Evolutionary conservation across 2,888 invertebrate species (phyloP), one percentile per base, ranked within the genome.

Genomic region (Standfussiana lucernea): DNA sequence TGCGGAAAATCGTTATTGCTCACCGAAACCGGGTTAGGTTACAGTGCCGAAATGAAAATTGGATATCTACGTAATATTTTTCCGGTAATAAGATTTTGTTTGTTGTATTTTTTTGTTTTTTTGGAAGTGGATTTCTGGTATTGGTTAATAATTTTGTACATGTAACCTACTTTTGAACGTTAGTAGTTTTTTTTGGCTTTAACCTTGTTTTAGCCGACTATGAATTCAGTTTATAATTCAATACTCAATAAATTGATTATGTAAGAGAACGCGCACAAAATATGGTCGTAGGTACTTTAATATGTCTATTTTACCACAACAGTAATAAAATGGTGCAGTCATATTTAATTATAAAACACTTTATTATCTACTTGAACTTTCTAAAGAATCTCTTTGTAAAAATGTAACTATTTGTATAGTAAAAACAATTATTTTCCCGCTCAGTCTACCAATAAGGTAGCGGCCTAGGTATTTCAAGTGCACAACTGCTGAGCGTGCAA

Each of bases 1-100:
- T 92, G 92, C 90, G 92, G 93, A 90, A 93, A 93, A 94, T 92
- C 92, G 93, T 93, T 94, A 93, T 92, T 91, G 91, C 93, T 92
- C 90, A 90, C 90, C 86, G 83, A 79, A 76, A 86, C 75, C 71
- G 88, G 79, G 77, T 73, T 45, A 7, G 86, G 62, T 28, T 71
- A 76, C 50, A 79, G 80, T 89, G 81, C 18, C 13, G 66, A 53
- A 71, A 74, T 65, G 35, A 66, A 79, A 79, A 83, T 71, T 79
- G 70, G 42, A 53, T 59, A n/a, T n/a, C n/a, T n/a, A 11, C 13
- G 28, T 74, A 40, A 40, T 84, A 64, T 75, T 69, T 79, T 66
- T 53, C 1, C 4, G 7, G 66, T n/a, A 74, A 65, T 47, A 28
- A 5, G 8, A 15, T 21, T 50, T 59, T 24, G 18, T 47, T 32